Evolutionary conservation across 2,888 invertebrate species (phyloP), one percentile per base, ranked within the genome.

Genomic region (Melieria crassipennis): DNA sequence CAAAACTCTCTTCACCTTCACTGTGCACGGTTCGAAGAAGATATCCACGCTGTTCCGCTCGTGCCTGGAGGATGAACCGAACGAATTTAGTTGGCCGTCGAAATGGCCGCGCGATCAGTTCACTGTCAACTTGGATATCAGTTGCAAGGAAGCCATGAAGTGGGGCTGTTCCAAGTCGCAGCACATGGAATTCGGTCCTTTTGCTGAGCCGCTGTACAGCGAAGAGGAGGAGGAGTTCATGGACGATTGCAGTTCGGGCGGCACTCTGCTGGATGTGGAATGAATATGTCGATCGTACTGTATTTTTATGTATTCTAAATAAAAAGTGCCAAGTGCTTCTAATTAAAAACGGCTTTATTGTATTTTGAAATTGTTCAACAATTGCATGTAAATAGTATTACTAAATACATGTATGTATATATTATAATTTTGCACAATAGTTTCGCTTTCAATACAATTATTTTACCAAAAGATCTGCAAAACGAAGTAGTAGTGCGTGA

Each of bases 131-230:
- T 73, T 82, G 57, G 76, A 78, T 69, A 79, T 83, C 11, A 67
- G 69, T 1, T 81, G 82, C 65, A 78, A 76, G 43, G 79, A 80
- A 69, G 80, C 82, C 7, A 73, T 75, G 57, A 81, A 80, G 73
- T 81, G 81, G 81, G 82, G 81, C 16, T 81, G 82, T 71, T 78
- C 75, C n/a, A 78, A 78, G 55, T 75, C 78, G 3, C 79, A 81
- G 63, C 78, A 77, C 9, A 75, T 82, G 66, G 80, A 82, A 69
- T 76, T 81, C 65, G 79, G 79, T 30, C 80, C 81, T 1, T 75
- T 77, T 65, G 69, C 67, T 4, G 75, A 75, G 61, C 67, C 55
- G n/a, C 6, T 57, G 11, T 73, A 72, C 57, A 72, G 69, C 9
- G 76, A 73, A n/a, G 74, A 65, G 6, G 74, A 74, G 9, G 64